Evolutionary conservation across 2,888 invertebrate genomes (phyloP), one percentile per base, ranked within the genome.

Genomic region (Nebria salina): DNA sequence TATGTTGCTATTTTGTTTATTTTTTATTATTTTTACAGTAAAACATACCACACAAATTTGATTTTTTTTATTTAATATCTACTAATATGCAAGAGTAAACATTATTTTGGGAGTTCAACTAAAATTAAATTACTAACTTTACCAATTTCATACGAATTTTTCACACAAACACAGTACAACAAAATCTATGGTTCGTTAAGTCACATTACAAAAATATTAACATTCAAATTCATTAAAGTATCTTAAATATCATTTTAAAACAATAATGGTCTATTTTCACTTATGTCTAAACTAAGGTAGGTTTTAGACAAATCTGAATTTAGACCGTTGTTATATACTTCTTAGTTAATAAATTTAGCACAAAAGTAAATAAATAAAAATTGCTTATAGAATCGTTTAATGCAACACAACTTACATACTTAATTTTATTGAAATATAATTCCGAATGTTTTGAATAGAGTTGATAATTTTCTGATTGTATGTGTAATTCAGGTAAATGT

Each of bases 1-100:
- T 80, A 13, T 80, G 75, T 80, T 80, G 80, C 80, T 75, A 73
- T 70, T 73, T 79, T 75, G 54, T 20, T 42, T 78, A 41, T n/a
- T 43, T 74, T 75, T 15, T 75, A 68, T 75, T 75, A 75, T 75
- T 80, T 80, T 75, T 43, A 80, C 80, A 80, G 75, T 80, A 80
- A 78, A 80, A 80, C 80, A 80, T 73, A 68, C 41, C 54, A 80
- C 80, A 80, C 80, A 75, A 20, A 70, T 70, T 34, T 34, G 20
- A 34, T 26, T 20, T 54, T 72, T 79, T 79, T 79, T 79, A 79
- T 79, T 79, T 74, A 65, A 79, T 75, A 43, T 11, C 75, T 25
- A 68, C 68, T 25, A 68, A 25, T 25, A 26, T 25, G 26, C 15
- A 25, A 68, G 68, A 11, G 1, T 68, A 15, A 26, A 5, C 6